Percentiles rank a stretch among this genome's conserved stretches.
phyloP scores from a whole-genome alignment of 2,113 vertebrate genomes.

The Bambusicola thoracicus region DNA sequence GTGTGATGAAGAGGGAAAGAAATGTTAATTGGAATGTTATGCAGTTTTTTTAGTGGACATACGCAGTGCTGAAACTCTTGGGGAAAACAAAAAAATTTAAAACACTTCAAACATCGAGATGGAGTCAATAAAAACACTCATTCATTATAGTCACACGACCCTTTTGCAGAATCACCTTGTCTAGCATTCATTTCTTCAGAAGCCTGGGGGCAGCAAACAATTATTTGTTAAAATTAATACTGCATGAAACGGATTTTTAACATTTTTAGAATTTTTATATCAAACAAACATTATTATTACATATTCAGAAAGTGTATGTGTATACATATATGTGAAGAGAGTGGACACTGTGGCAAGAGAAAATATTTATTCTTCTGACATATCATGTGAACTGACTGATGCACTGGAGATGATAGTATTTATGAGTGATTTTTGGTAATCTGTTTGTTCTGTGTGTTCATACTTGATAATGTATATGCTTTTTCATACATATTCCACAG shows the following conservation, averaged over 20 bases:
- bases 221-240: constrained; percentile 28
- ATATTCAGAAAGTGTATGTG: not conserved
- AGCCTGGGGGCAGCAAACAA: not conserved
- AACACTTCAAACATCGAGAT: not conserved
- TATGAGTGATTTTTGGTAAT: not conserved
- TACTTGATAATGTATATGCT: not conserved
- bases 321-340: not conserved
- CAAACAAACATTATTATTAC: not conserved
- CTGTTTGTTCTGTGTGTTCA: not conserved
- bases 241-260: not conserved
- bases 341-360: not conserved
- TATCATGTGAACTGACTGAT: not conserved
- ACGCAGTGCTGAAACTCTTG: not conserved
- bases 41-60: not conserved
- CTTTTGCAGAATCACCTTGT: constrained; percentile 3
- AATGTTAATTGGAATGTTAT: not conserved
- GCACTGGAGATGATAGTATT: not conserved
- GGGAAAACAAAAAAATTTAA: not conserved
- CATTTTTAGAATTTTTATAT: not conserved
- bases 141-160: not conserved
- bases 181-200: not conserved
- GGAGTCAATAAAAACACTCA: not conserved
- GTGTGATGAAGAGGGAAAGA: not conserved
- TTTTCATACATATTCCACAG: not conserved
- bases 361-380: not conserved